phyloP scores from a whole-genome alignment of 1,140 invertebrate genomes.

The Penaeus japonicus region DNA sequence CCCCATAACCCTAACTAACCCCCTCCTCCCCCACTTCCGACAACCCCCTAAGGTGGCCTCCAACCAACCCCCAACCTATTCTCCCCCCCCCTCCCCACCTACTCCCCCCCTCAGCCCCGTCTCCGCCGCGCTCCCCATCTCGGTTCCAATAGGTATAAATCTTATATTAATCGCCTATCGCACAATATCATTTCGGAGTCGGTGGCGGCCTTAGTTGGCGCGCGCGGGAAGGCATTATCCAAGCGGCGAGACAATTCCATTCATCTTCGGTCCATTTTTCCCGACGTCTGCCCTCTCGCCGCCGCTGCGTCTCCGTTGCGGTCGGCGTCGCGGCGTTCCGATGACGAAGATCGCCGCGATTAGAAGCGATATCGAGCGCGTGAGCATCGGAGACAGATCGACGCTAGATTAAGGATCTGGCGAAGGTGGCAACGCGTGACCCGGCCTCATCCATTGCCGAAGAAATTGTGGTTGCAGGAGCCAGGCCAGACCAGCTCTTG shows the following conservation, averaged over 20 bases:
- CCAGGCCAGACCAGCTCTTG: neutral
- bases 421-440: neutral
- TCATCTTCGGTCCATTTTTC: neutral
- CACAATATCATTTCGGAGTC: conserved; percentile 57
- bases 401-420: neutral
- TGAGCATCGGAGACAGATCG: no score
- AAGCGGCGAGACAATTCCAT: neutral
- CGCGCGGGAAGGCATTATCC: neutral
- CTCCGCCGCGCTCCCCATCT: conserved; percentile 11
- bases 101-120: neutral
- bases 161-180: conserved; percentile 55
- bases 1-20: neutral
- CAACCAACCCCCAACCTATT: neutral
- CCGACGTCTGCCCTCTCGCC: neutral
- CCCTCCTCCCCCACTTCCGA: neutral
- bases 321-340: neutral
- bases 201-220: neutral
- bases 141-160: conserved; percentile 55
- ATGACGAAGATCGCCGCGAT: no score
- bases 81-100: neutral
- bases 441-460: conserved; percentile 8
- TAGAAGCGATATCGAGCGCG: no score
- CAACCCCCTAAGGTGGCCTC: neutral
- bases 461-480: conserved; percentile 9
- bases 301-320: neutral